Percentiles rank a stretch among this genome's conserved stretches.
Evolutionary conservation across 2,797 vertebrate genomes (phyloP).

Genomic region (Sphenopsis melanotis): DNA sequence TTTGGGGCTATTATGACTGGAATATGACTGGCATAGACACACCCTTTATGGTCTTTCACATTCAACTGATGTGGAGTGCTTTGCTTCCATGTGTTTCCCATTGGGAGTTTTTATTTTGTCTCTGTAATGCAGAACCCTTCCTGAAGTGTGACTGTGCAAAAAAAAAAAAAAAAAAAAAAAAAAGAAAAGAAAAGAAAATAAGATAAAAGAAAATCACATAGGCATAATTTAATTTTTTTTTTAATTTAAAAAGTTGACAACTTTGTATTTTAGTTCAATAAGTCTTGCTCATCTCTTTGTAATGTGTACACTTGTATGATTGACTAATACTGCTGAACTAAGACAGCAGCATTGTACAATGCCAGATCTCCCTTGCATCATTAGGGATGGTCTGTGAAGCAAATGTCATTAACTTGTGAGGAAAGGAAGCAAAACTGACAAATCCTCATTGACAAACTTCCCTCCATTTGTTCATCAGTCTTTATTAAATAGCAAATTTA

Average conservation of each 20-base stretch:
- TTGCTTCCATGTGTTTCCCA: neutral
- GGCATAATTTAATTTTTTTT: neutral
- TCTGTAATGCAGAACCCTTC: neutral
- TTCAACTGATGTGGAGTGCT: neutral
- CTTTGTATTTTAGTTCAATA: neutral
- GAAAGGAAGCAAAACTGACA: conserved; percentile 60
- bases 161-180: neutral
- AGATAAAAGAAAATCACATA: no score
- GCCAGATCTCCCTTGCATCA: conserved; percentile 37
- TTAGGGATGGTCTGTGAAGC: conserved; percentile 59
- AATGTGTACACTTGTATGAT: neutral
- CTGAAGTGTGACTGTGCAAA: neutral
- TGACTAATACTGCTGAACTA: conserved; percentile 51
- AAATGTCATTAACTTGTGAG: conserved; percentile 57
- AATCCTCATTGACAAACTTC: conserved; percentile 51
- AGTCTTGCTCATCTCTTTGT: conserved; percentile 19
- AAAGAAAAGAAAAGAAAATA: neutral
- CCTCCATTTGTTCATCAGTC: conserved; percentile 41
- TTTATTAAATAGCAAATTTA: conserved; percentile 67
- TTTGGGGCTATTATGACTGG: neutral
- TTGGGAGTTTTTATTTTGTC: neutral
- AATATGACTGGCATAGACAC: neutral
- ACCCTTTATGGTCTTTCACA: neutral
- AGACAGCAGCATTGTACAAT: neutral
- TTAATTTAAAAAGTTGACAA: neutral